A percentile compares a stretch with the other conserved stretches of the same genome.
These are phyloP conservation scores for Melanaphis sacchari DNA, from an alignment of 1,140 invertebrate genomes.

Conservation along the genomic window DNA sequence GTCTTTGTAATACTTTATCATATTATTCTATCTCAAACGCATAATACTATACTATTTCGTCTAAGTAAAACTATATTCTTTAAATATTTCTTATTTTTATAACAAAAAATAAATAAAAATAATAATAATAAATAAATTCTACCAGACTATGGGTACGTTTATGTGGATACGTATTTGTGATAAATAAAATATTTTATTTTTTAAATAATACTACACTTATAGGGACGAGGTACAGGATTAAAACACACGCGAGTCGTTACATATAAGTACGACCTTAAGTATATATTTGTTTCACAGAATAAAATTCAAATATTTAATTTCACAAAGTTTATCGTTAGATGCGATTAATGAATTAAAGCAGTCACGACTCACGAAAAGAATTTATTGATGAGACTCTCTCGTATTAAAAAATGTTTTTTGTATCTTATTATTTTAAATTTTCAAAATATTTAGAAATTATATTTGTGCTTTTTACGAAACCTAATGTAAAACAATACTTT, in stretches of 20 bases:
- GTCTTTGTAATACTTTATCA: neutral
- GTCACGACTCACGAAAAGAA: neutral
- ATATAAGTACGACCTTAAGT: neutral
- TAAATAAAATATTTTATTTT: neutral
- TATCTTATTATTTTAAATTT: neutral
- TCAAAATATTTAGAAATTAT: neutral
- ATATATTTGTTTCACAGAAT: neutral
- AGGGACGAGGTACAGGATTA: neutral
- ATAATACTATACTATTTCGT: neutral
- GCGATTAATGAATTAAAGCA: neutral
- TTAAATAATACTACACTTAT: neutral
- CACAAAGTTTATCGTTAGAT: constrained; percentile 6
- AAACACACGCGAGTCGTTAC: neutral
- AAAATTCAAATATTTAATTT: neutral
- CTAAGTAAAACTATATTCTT: neutral
- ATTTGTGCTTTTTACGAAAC: neutral
- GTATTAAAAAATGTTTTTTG: neutral
- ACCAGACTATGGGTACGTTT: neutral
- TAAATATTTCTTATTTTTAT: neutral
- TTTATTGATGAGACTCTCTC: neutral
- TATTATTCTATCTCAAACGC: neutral
- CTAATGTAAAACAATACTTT: neutral
- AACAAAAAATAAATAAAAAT: neutral
- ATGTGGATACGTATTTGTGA: no score
- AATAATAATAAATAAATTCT: no score